Evolutionary conservation across 1,140 invertebrate species (phyloP), one percentile per base, ranked within the genome.

Genomic region (Eueides isabella): DNA sequence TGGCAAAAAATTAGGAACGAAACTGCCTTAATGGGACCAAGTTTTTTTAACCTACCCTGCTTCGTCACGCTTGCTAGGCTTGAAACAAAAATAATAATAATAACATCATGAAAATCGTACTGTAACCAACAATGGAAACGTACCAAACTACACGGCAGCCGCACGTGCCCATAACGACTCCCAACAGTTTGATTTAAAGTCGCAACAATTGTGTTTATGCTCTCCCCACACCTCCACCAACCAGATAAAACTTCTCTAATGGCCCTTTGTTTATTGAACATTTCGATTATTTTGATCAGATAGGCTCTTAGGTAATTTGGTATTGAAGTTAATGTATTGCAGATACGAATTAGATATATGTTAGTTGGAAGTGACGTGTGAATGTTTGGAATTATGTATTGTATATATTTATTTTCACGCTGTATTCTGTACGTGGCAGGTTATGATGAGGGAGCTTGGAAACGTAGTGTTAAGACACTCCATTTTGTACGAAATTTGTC

Each of bases 151-250:
- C 71, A 75, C 74, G 72, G 71, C 69, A 79, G 85, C 79, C 82
- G 82, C 89, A 91, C 88, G 87, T 91, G 89, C 72, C 84, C 65
- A 73, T 88, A 91, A 91, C 85, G 89, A 86, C 87, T 89, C 78
- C 74, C 74, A 88, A 87, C 85, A 85, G 87, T 91, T 91, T 91
- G 89, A 91, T 91, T 91, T 91, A 91, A 88, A 90, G 83, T 85
- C 81, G 87, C 86, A 88, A 90, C 89, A 91, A 91, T 89, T 90
- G 88, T 89, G 85, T 89, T 86, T 87, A 87, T 80, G 86, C 84
- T 61, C 72, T 44, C 28, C 63, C 66, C 30, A 75, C 72, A 67
- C 68, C 66, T 65, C 77, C 38, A 63, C 63, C 30, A n/a, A 29
- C 44, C 31, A 74, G 74, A 78, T 73, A 81, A 72, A 75, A 78